Evolutionary conservation across 2,113 vertebrate species (phyloP), one percentile per base, ranked within the genome.

Genomic region (Proterorhinus semilunaris): DNA sequence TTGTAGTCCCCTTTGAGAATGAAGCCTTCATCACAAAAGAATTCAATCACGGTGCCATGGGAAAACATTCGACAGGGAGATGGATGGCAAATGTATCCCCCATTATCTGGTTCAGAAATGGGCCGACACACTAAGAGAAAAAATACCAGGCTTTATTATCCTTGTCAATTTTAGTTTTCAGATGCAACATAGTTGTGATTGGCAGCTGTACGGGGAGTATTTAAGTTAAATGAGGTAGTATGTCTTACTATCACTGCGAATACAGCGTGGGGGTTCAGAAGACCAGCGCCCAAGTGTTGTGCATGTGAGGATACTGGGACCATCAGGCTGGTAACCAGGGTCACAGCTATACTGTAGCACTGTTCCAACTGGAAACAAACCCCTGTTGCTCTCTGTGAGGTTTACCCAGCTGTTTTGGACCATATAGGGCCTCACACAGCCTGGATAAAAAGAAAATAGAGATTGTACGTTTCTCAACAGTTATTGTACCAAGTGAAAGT

Each of bases 41-140:
- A 99, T 83, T 99, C 96, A 11, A 99, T 96, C 83, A 99, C 96
- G 7, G 95, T 97, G 83, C 94, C 95, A 0, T 95, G 92, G 47
- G 92, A 91, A 83, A 98, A 91, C 79, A 93, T 89, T 79, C 93
- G 93, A 87, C 97, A 99, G 16, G 96, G 94, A 0, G 94, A 91
- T 1, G 97, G 96, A 87, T 99, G 98, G 81, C 98, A 99, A 68
- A 91, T 92, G 77, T 96, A 99, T 71, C 95, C 95, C 62, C 98
- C 98, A 83, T 99, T 97, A 85, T 96, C 95, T 4, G 96, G 96
- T 80, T 94, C 92, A 0, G 94, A 94, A 9, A 97, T 94, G 68
- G 94, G 94, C 17, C 93, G 93, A 87, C 98, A 99, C 66, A 94
- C 97, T 98, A 84, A 69, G 17, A 54, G 46, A 3, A 47, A 6